phyloP scores from a whole-genome alignment of 2,888 invertebrate species.

The Azorinus chamasolen region DNA sequence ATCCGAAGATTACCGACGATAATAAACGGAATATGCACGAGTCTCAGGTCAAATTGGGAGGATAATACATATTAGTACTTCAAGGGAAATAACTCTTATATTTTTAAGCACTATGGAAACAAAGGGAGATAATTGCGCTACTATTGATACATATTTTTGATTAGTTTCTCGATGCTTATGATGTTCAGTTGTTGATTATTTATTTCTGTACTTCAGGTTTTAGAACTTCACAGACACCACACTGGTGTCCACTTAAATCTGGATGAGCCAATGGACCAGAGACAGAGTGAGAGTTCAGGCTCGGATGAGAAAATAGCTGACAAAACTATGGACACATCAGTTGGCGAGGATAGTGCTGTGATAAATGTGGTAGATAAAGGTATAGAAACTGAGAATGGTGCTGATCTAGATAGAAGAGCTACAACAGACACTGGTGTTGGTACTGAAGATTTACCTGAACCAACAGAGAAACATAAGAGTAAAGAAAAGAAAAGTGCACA shows the following conservation, averaged over 20 bases:
- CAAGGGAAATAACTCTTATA: too few relatives aligned
- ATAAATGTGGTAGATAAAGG: not conserved
- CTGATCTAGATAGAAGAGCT: too few relatives aligned
- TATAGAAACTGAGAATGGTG: too few relatives aligned
- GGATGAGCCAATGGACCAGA: constrained; percentile 25
- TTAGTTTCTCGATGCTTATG: not conserved
- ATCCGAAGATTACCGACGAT: too few relatives aligned
- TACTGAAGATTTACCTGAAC: not conserved
- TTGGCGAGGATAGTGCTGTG: constrained; percentile 5
- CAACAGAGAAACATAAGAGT: too few relatives aligned
- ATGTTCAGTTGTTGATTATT: not conserved
- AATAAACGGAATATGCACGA: too few relatives aligned
- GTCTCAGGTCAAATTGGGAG: too few relatives aligned
- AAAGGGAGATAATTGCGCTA: too few relatives aligned
- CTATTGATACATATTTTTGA: too few relatives aligned
- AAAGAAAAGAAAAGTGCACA: too few relatives aligned
- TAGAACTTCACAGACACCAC: constrained; percentile 74
- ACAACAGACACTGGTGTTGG: not conserved
- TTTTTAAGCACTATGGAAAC: too few relatives aligned
- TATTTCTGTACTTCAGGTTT: constrained; percentile 62
- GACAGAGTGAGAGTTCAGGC: constrained; percentile 16
- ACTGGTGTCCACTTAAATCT: constrained; percentile 52
- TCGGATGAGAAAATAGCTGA: constrained; percentile 10
- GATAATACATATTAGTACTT: too few relatives aligned
- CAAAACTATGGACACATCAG: constrained; percentile 2